Conservation (phyloP, 2,888 invertebrate genomes). For the Tribolium freemani region DNA sequence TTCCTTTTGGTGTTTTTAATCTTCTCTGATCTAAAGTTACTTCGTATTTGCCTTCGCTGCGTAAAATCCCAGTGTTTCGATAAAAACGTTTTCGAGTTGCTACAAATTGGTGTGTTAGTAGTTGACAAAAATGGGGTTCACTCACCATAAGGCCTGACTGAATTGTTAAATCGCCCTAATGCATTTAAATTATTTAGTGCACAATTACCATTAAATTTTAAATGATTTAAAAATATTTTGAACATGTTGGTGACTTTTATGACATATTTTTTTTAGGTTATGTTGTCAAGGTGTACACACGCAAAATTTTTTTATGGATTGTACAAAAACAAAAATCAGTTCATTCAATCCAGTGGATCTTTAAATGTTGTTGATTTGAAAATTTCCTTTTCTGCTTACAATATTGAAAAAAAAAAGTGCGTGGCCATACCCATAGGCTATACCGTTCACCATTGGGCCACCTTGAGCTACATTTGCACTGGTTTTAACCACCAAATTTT, state of each 20-base stretch:
- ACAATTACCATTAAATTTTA: neutral
- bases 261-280: neutral
- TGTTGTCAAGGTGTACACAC: neutral
- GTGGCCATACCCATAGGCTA: too few species aligned
- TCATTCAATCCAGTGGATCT: too few species aligned
- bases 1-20: conserved; percentile 91
- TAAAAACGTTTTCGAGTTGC: conserved; percentile 58
- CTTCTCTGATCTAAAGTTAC: conserved; percentile 90
- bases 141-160: conserved; percentile 16
- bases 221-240: conserved; percentile 2
- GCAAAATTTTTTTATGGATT: too few species aligned
- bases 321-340: too few species aligned
- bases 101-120: conserved; percentile 9
- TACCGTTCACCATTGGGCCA: too few species aligned
- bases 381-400: too few species aligned
- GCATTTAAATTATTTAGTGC: neutral
- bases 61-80: conserved; percentile 79
- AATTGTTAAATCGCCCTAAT: neutral
- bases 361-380: too few species aligned
- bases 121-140: neutral
- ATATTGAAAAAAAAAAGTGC: too few species aligned
- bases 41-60: conserved; percentile 82
- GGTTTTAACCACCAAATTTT: too few species aligned
- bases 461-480: too few species aligned
- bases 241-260: conserved; percentile 1